Evolutionary conservation across 2,888 invertebrate genomes (phyloP).

Genomic region (Matsumyia berberina): DNA sequence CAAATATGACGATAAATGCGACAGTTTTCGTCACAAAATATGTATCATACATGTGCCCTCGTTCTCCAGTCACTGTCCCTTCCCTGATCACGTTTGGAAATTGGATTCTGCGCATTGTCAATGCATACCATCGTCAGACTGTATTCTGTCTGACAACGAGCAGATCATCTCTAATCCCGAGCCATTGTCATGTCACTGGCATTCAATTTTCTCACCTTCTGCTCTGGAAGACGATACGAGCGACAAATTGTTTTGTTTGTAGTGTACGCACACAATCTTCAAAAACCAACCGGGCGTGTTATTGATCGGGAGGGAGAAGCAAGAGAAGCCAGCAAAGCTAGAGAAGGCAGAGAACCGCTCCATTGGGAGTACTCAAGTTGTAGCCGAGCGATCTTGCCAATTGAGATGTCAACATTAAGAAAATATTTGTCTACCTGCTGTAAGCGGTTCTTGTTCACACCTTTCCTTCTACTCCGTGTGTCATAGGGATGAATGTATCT

Average conservation of each 20-base stretch:
- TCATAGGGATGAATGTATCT: conserved; percentile 63
- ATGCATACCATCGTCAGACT: conserved; percentile 25
- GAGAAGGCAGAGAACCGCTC: not conserved
- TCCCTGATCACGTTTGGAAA: conserved; percentile 46
- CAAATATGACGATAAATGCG: conserved; percentile 3
- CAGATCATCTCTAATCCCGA: conserved; percentile 74
- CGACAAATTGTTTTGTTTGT: conserved; percentile 29
- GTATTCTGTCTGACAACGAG: conserved; percentile 59
- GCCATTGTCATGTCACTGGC: conserved; percentile 62
- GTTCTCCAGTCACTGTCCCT: conserved; percentile 29
- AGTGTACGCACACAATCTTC: conserved; percentile 52
- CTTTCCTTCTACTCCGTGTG: conserved; percentile 43
- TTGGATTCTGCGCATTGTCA: conserved; percentile 63
- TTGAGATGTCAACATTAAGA: conserved; percentile 76
- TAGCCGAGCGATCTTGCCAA: conserved; percentile 71
- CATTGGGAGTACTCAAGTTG: conserved; percentile 65
- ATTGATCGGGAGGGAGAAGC: conserved; percentile 52
- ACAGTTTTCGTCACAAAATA: conserved; percentile 35
- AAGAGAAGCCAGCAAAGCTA: no score
- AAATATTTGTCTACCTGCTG: conserved; percentile 77
- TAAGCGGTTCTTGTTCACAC: conserved; percentile 73
- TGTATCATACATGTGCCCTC: no score
- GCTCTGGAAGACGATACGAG: conserved; percentile 53
- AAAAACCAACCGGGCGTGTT: conserved; percentile 68
- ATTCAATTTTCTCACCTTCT: conserved; percentile 71